Conservation (phyloP, 2,888 invertebrate species). For the Dione juno region DNA sequence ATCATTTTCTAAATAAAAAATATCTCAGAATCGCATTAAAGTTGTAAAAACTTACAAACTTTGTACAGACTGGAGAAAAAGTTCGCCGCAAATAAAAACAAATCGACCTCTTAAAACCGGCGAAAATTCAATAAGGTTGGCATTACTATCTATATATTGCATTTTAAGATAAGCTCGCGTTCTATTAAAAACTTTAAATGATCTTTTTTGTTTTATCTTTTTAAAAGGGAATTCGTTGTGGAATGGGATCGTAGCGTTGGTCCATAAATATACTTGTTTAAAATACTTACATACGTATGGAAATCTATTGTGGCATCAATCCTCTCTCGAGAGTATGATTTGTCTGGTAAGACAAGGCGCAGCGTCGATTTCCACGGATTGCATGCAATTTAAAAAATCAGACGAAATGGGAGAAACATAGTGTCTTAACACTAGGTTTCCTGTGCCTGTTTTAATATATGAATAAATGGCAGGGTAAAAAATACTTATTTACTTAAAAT, state of each 20-base stretch:
- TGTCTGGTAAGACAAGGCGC: too few species aligned
- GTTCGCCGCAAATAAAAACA: slow-evolving; percentile 43
- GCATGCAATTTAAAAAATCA: too few species aligned
- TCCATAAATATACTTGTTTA: too few species aligned
- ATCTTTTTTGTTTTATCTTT: slow-evolving; percentile 10
- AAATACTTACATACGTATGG: too few species aligned
- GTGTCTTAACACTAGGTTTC: not conserved
- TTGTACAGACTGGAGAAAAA: slow-evolving; percentile 36
- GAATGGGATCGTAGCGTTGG: not conserved
- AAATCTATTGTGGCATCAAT: too few species aligned
- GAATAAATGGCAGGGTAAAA: too few species aligned
- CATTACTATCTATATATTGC: slow-evolving; percentile 9
- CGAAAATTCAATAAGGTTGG: slow-evolving; percentile 36
- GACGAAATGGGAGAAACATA: not conserved
- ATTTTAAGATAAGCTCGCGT: slow-evolving; percentile 15
- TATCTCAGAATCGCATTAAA: slow-evolving; percentile 30
- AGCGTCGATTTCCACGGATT: too few species aligned
- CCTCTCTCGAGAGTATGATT: too few species aligned
- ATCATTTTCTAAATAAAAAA: slow-evolving; percentile 20
- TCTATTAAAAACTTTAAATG: slow-evolving; percentile 16
- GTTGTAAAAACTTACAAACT: slow-evolving; percentile 35
- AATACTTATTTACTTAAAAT: too few species aligned
- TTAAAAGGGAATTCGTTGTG: not conserved
- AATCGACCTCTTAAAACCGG: slow-evolving; percentile 30
- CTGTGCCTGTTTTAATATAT: too few species aligned